Base-by-base conservation (phyloP, 2,113 vertebrate genomes). In the Maccullochella peelii region DNA sequence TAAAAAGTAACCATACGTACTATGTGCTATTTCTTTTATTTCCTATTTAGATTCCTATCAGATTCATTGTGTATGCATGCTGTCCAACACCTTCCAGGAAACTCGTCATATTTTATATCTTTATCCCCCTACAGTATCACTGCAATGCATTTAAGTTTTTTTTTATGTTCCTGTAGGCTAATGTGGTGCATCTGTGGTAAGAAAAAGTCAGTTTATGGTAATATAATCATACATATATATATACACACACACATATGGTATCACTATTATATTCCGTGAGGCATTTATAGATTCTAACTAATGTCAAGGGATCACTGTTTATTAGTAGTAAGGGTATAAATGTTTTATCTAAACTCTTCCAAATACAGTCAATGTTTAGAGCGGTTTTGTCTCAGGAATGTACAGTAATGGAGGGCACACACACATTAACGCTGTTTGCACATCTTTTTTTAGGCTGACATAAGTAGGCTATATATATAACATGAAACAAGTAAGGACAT, bases 321-420 rank as follows among this genome's bases (percentile, higher is more conserved):
- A 44, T 72, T 44, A 12, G 15, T 38, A 30, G 27, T 47, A 1
- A 38, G 40, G 38, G 30, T 61, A n/a, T 57, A 63, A 21, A 74
- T 40, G 42, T 50, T 25, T 18, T 16, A 47, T 54, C 21, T 61
- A 16, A 68, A 50, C 40, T 63, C 2, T 57, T 30, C 52, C 65
- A 68, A 58, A 68, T 14, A 59, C 14, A 75, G 36, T n/a, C 27
- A 47, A 71, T 70, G 20, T 36, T 82, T 23, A 1, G 18, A 61
- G 30, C 15, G 3, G 27, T 65, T 75, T 36, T 36, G 33, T 62
- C 16, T n/a, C 44, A 63, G 55, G 25, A 70, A 55, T 54, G 55
- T 25, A 8, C 12, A n/a, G 16, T 8, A 25, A 42, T 30, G 20
- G n/a, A 75, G 20, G 8, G 4, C 10, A 9, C 8, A 58, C 23